A percentile compares a stretch with the other conserved stretches of the same genome.
These are phyloP conservation scores for Sarcophaga caerulescens DNA, from an alignment of 2,888 invertebrate species.

Conservation along the genomic window DNA sequence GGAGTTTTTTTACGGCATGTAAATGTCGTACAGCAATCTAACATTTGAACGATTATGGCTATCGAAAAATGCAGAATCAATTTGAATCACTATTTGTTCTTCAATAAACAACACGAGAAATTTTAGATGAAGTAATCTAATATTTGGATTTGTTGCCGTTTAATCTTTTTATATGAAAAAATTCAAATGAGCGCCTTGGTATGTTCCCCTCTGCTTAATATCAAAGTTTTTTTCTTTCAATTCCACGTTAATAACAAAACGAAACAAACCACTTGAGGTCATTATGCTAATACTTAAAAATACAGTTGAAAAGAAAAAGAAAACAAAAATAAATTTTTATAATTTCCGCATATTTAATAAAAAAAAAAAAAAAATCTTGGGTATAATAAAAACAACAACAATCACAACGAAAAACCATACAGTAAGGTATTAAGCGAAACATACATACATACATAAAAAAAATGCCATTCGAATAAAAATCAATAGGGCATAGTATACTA, in stretches of 20 bases:
- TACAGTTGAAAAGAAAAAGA: slow-evolving; percentile 24
- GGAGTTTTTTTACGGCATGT: too few species aligned
- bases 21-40: too few species aligned
- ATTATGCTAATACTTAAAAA: slow-evolving; percentile 60
- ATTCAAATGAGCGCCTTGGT: neutral
- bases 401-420: neutral
- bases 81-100: too few species aligned
- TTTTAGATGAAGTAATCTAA: too few species aligned
- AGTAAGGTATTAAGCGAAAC: neutral
- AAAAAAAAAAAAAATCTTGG: slow-evolving; percentile 7
- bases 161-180: too few species aligned
- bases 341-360: slow-evolving; percentile 57
- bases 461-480: slow-evolving; percentile 9
- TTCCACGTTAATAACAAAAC: slow-evolving; percentile 35
- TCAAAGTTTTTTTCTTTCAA: neutral
- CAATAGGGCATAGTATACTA: slow-evolving; percentile 6
- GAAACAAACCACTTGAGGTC: slow-evolving; percentile 62
- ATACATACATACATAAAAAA: neutral
- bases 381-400: neutral
- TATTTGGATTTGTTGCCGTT: too few species aligned
- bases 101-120: too few species aligned
- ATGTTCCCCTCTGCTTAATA: neutral
- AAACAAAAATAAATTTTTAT: slow-evolving; percentile 17
- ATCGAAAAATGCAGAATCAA: too few species aligned
- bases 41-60: too few species aligned